These are phyloP conservation scores for Tylochromis polylepis DNA, from an alignment of 2,113 vertebrate species.

Conservation along the genomic window DNA sequence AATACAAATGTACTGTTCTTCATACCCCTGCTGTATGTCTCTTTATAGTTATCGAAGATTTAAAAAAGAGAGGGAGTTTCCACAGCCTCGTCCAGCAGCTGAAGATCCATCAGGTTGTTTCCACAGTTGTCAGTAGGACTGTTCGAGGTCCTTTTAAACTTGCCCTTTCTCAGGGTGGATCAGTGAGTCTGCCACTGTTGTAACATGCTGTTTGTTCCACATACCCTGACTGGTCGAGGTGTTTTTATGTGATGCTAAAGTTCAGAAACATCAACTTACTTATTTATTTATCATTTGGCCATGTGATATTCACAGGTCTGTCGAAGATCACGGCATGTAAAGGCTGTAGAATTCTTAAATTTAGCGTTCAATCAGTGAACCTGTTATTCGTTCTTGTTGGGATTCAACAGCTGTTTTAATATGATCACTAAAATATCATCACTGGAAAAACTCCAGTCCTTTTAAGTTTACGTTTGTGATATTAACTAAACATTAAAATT, in stretches of 20 bases:
- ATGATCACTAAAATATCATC: not conserved
- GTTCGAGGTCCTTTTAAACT: not conserved
- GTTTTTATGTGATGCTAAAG: not conserved
- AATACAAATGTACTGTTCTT: not conserved
- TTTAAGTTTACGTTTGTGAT: not conserved
- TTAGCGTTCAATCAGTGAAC: fast-evolving
- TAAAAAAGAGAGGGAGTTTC: not conserved
- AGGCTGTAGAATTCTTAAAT: not conserved
- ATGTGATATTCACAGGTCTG: not conserved
- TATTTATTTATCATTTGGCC: no score
- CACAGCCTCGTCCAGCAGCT: not conserved
- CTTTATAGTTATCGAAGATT: not conserved
- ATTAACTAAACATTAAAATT: not conserved
- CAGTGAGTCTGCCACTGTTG: no score
- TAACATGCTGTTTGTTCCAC: not conserved
- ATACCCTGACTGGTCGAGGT: not conserved
- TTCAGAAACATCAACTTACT: not conserved
- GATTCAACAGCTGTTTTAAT: not conserved
- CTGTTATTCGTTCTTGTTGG: not conserved
- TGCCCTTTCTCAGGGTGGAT: not conserved
- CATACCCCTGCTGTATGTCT: not conserved
- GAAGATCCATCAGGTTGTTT: not conserved
- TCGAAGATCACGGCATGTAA: not conserved
- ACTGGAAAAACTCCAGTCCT: not conserved
- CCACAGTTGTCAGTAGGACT: no score